A percentile compares a stretch with the other conserved stretches of the same genome.
Evolutionary conservation across 2,888 invertebrate species (phyloP).

Genomic region (Saturnia pavonia): DNA sequence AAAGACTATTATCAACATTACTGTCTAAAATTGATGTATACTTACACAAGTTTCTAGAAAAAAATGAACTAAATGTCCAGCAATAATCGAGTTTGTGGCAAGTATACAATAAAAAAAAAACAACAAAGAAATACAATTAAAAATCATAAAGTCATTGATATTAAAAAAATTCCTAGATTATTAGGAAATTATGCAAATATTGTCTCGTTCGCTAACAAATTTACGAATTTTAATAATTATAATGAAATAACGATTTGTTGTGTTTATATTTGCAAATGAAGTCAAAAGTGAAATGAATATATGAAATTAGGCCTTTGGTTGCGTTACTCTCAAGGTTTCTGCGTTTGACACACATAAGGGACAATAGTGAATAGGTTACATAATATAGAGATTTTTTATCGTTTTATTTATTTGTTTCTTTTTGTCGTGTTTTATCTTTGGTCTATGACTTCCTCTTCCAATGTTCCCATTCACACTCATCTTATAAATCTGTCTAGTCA

Average conservation of each 20-base stretch:
- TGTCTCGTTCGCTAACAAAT: neutral
- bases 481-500: too few relatives aligned
- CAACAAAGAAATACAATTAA: neutral
- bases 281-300: neutral
- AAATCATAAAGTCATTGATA: neutral
- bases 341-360: neutral
- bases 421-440: too few relatives aligned
- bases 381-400: neutral
- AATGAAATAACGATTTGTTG: neutral
- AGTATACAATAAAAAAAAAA: neutral
- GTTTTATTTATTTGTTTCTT: too few relatives aligned
- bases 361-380: neutral
- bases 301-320: neutral
- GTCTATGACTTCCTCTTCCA: too few relatives aligned
- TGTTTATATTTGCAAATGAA: slow-evolving; percentile 1
- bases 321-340: neutral
- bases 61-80: neutral
- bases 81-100: neutral
- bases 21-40: neutral
- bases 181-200: slow-evolving; percentile 4
- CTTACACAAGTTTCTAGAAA: neutral
- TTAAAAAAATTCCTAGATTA: neutral
- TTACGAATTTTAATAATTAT: neutral
- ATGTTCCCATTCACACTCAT: too few relatives aligned
- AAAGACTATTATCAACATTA: neutral